A percentile compares a stretch with the other conserved stretches of the same genome.
phyloP scores from a whole-genome alignment of 1,140 invertebrate species.

The Sitophilus oryzae region DNA sequence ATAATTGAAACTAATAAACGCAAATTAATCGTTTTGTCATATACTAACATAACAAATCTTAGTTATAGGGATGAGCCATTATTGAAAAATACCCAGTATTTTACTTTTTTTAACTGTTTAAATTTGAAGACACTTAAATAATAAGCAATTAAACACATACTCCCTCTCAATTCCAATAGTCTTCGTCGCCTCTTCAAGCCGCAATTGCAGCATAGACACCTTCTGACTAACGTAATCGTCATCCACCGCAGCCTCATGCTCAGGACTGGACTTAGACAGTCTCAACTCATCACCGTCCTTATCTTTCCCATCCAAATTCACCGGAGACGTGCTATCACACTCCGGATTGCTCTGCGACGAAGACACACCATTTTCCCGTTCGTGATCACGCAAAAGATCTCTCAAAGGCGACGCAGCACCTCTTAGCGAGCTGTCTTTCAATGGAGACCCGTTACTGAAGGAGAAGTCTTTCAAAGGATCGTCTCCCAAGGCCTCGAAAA shows the following conservation, averaged over 20 bases:
- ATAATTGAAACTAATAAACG: too few species aligned
- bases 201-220: constrained; percentile 61
- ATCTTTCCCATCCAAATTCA: constrained; percentile 47
- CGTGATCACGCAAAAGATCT: constrained; percentile 9
- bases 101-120: too few species aligned
- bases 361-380: constrained; percentile 46
- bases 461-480: constrained; percentile 44
- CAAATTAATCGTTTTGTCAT: too few species aligned
- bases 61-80: too few species aligned
- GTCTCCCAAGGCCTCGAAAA: constrained; percentile 46
- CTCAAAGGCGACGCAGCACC: constrained; percentile 6
- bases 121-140: constrained; percentile 1
- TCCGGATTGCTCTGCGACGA: constrained; percentile 33
- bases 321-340: constrained; percentile 37
- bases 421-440: constrained; percentile 34
- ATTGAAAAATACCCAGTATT: too few species aligned
- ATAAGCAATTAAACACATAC: constrained; percentile 46
- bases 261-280: constrained; percentile 13
- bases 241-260: constrained; percentile 47
- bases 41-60: too few species aligned
- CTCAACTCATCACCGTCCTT: constrained; percentile 21
- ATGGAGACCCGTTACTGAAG: constrained; percentile 37
- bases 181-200: constrained; percentile 70
- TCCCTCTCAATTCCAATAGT: constrained; percentile 65
- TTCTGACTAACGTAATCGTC: constrained; percentile 61